These are phyloP conservation scores for Platyscapa corneri DNA, from an alignment of 1,140 invertebrate species.

Conservation along the genomic window DNA sequence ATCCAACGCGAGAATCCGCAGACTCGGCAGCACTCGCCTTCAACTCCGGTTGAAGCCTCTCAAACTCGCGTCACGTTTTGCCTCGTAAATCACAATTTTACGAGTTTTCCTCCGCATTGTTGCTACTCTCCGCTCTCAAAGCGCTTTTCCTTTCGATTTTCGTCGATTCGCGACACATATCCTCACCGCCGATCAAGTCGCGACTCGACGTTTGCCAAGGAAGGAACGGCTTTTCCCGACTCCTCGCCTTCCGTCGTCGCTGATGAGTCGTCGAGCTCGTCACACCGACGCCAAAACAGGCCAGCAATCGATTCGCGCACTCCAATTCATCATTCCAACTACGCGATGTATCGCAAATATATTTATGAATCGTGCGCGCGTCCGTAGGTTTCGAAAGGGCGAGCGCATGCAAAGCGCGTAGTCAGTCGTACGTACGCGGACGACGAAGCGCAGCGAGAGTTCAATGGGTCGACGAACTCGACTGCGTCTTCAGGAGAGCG, in stretches of 20 bases:
- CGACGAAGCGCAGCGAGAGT: neutral
- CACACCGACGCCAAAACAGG: neutral
- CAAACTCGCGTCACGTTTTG: constrained; percentile 9
- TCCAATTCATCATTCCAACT: neutral
- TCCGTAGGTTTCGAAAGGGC: neutral
- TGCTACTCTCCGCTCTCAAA: neutral
- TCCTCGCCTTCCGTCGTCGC: neutral
- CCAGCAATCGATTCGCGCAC: neutral
- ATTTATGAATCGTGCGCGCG: neutral
- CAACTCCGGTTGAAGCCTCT: neutral
- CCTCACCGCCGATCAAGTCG: no score
- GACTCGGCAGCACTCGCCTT: neutral
- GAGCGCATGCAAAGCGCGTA: neutral
- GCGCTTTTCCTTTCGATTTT: neutral
- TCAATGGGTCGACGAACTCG: constrained; percentile 44
- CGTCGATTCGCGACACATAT: neutral
- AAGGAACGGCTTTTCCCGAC: no score
- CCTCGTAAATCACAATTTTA: neutral
- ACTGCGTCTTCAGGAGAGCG: neutral
- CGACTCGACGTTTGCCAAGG: no score
- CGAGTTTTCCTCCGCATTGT: neutral
- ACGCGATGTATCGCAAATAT: neutral
- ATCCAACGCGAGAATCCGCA: neutral
- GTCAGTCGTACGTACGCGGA: neutral
- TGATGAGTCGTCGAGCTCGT: neutral